These are phyloP conservation scores for Tiliqua scincoides DNA, from an alignment of 2,113 vertebrate genomes.

Conservation along the genomic window DNA sequence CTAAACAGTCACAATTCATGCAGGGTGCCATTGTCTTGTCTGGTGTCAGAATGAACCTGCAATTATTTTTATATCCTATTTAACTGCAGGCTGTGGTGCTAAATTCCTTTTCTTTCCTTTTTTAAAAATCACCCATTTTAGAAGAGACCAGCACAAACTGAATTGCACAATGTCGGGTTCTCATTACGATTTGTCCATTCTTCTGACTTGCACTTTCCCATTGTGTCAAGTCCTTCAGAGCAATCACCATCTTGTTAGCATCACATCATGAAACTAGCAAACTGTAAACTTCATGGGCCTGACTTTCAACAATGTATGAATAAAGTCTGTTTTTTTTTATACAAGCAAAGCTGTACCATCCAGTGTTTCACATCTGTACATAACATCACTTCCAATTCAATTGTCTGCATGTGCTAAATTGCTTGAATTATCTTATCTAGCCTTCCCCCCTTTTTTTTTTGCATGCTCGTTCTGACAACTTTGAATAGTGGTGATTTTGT, in stretches of 20 bases:
- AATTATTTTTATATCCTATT: slow-evolving; percentile 20
- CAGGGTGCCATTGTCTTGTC: slow-evolving; percentile 10
- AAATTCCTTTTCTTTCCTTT: background rate
- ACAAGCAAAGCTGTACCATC: slow-evolving; percentile 50
- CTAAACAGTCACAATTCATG: slow-evolving; percentile 27
- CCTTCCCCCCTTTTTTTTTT: slow-evolving; percentile 17
- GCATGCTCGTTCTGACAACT: slow-evolving; percentile 60
- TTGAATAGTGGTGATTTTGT: slow-evolving; percentile 68
- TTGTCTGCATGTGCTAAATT: slow-evolving; percentile 49
- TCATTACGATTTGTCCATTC: background rate
- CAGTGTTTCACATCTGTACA: slow-evolving; percentile 20
- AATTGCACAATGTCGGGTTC: background rate
- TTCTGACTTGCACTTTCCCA: background rate
- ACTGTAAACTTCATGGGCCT: background rate
- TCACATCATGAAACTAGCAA: slow-evolving; percentile 6
- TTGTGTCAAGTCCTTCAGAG: background rate
- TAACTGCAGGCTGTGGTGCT: background rate
- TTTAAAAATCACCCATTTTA: too few relatives aligned
- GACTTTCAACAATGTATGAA: slow-evolving; percentile 20
- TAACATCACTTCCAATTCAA: slow-evolving; percentile 61
- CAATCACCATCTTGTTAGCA: background rate
- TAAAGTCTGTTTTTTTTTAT: background rate
- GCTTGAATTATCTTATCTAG: slow-evolving; percentile 62
- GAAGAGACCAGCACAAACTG: background rate
- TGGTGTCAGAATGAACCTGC: slow-evolving; percentile 5